Conservation (phyloP, 2,113 vertebrate genomes). For the Heloderma charlesbogerti region DNA sequence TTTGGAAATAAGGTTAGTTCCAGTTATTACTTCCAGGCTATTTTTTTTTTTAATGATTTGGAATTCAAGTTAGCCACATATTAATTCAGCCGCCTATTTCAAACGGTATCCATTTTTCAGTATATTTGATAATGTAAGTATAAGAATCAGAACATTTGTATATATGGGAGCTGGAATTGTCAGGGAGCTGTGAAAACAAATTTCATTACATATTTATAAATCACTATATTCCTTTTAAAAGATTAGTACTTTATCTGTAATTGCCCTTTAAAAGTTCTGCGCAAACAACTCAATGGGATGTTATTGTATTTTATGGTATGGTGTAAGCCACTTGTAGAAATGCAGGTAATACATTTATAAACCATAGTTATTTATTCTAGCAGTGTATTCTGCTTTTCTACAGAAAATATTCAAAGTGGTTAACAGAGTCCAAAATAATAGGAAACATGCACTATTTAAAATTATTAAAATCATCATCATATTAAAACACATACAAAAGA, state of each 20-base stretch:
- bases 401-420: neutral
- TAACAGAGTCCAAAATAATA: neutral
- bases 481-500: neutral
- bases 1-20: neutral
- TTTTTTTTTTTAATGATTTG: neutral
- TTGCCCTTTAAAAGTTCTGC: neutral
- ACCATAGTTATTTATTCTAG: neutral
- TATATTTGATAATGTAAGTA: neutral
- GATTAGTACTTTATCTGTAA: neutral
- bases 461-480: neutral
- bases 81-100: neutral
- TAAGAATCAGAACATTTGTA: neutral
- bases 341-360: neutral
- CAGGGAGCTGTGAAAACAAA: neutral
- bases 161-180: neutral
- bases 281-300: no score
- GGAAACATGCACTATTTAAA: neutral
- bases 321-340: neutral
- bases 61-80: conserved; percentile 1
- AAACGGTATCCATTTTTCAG: neutral
- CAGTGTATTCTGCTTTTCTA: neutral
- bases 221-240: neutral
- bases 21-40: neutral
- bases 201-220: neutral
- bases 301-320: neutral